Percentiles rank a stretch among this genome's conserved stretches.
phyloP scores from a whole-genome alignment of 2,888 invertebrate species.

The Papilio demoleus region DNA sequence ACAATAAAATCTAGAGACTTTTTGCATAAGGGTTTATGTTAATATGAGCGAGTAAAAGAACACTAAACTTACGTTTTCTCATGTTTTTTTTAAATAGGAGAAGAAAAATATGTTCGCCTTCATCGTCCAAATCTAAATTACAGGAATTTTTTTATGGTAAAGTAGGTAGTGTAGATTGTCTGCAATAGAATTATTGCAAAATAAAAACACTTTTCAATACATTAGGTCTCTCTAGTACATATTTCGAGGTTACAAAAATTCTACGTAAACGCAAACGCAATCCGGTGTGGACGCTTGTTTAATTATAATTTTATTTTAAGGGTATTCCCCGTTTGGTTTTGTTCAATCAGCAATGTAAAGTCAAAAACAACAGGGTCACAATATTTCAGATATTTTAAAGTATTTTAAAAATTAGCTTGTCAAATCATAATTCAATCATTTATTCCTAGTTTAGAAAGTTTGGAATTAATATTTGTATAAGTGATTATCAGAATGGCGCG shows the following conservation, averaged over 20 bases:
- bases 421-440: too few relatives aligned
- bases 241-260: not conserved
- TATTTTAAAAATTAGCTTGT: not conserved
- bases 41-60: too few relatives aligned
- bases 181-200: not conserved
- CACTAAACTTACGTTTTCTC: too few relatives aligned
- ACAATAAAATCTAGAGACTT: not conserved
- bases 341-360: not conserved
- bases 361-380: not conserved
- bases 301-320: constrained; percentile 9
- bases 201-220: not conserved
- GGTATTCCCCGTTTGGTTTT: not conserved
- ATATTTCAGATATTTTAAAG: not conserved
- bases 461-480: too few relatives aligned
- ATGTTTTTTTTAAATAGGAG: too few relatives aligned
- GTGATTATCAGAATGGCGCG: too few relatives aligned
- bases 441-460: too few relatives aligned
- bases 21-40: not conserved
- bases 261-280: not conserved
- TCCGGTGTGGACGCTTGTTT: not conserved
- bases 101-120: too few relatives aligned
- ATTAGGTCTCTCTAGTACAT: too few relatives aligned
- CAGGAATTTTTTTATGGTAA: not conserved
- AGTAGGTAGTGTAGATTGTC: too few relatives aligned
- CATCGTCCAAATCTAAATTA: too few relatives aligned